Conservation (phyloP, 2,797 vertebrate genomes). For the Enteromius mattozi region DNA sequence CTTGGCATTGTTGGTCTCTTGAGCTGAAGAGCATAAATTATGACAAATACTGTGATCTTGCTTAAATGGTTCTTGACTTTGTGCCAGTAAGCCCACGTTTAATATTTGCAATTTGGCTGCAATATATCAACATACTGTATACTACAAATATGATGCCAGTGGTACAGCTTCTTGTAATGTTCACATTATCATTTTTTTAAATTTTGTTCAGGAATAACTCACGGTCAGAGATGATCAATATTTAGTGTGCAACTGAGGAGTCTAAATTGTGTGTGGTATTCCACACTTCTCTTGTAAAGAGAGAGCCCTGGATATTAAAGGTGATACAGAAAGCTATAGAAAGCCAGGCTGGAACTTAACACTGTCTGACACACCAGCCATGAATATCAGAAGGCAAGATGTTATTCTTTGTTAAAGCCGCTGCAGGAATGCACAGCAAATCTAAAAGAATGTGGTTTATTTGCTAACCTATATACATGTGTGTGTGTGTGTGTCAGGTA, state of each 20-base stretch:
- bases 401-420: background rate
- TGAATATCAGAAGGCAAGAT: background rate
- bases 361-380: background rate
- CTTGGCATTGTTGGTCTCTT: conserved; percentile 10
- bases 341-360: background rate
- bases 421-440: background rate
- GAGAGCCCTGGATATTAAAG: conserved; percentile 13
- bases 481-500: background rate
- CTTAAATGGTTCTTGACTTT: conserved; percentile 20
- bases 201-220: background rate
- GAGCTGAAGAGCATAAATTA: conserved; percentile 29
- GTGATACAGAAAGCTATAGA: background rate
- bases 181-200: background rate
- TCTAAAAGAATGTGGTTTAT: background rate
- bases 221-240: background rate
- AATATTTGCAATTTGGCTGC: conserved; percentile 33
- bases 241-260: background rate
- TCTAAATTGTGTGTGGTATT: background rate
- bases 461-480: background rate
- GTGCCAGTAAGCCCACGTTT: conserved; percentile 22
- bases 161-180: background rate
- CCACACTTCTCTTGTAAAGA: background rate
- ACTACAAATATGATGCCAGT: background rate
- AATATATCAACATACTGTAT: conserved; percentile 21
- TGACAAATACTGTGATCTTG: conserved; percentile 36